Evolutionary conservation across 2,797 vertebrate species (phyloP), one percentile per base, ranked within the genome.

Genomic region (Mionectes olivaceus): DNA sequence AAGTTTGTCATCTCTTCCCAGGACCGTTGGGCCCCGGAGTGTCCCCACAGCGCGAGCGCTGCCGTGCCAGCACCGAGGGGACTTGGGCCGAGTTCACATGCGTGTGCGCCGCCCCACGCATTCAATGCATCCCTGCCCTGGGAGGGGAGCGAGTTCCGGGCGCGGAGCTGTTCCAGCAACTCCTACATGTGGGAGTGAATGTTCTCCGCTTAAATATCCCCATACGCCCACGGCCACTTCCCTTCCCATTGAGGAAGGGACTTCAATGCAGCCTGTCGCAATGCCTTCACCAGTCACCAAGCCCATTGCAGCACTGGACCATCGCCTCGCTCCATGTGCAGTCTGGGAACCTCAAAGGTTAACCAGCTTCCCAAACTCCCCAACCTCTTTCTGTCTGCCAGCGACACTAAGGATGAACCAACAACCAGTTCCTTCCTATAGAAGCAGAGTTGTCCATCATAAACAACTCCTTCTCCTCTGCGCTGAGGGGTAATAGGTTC

Each of bases 111-210:
- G 13, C 87, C 78, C 57, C 85, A 32, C 23, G 28, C 82, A 60
- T 46, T 80, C 71, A 89, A 61, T 59, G 27, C 10, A 39, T 32
- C 71, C 78, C 28, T 74, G 64, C 64, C 52, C 79, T 30, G 60
- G 82, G 91, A 94, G 56, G 57, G 75, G 79, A 87, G 32, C 14
- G 7, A 94, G 89, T 77, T 93, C 93, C 19, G 43, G 94, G 65
- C 13, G 0, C 71, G 1, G 82, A 91, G 64, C 79, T 73, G 10
- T 85, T 92, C 94, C 85, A 83, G 5, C 82, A 89, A 4, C 82
- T 96, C 84, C 87, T 89, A 17, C 89, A 37, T 53, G 64, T 94
- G 96, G 95, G 84, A 96, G 73, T 4, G 76, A 87, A 93, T 43
- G 19, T 68, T 89, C 68, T 47, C 41, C 5, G 0, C 91, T 93